Percentiles rank a stretch among this genome's conserved stretches.
Conservation (phyloP, 2,113 vertebrate genomes). For the Saimiri boliviensis region DNA sequence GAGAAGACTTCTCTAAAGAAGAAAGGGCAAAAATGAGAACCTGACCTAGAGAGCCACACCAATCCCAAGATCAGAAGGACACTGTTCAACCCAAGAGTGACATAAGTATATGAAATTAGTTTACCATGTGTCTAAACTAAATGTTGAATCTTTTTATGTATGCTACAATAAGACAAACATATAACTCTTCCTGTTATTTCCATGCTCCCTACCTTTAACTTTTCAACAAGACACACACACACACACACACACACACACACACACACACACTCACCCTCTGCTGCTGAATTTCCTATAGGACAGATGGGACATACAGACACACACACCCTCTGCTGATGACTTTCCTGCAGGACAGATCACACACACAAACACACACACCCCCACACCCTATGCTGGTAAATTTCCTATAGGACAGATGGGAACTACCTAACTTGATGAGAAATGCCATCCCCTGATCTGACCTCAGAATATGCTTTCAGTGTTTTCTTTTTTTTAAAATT, state of each 20-base stretch:
- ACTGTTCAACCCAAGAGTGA: background rate
- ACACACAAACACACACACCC: too few species aligned
- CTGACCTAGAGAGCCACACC: background rate
- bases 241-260: background rate
- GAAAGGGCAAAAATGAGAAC: background rate
- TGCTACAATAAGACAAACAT: conserved; percentile 27
- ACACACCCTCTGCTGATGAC: too few species aligned
- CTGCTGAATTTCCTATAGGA: background rate
- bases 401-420: background rate
- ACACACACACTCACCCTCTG: background rate
- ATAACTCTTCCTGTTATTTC: background rate
- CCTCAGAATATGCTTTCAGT: background rate
- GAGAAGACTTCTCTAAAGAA: background rate
- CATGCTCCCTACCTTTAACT: background rate
- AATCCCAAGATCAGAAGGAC: background rate
- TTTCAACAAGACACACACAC: background rate
- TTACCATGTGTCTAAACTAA: background rate
- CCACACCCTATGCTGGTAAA: too few species aligned
- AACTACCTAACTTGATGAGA: background rate
- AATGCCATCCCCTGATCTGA: background rate
- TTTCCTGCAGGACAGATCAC: too few species aligned
- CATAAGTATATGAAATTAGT: background rate
- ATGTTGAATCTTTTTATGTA: background rate
- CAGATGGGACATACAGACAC: background rate
- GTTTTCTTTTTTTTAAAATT: background rate